These are phyloP conservation scores for Hesperia comma DNA, from an alignment of 2,888 invertebrate genomes.

Conservation along the genomic window DNA sequence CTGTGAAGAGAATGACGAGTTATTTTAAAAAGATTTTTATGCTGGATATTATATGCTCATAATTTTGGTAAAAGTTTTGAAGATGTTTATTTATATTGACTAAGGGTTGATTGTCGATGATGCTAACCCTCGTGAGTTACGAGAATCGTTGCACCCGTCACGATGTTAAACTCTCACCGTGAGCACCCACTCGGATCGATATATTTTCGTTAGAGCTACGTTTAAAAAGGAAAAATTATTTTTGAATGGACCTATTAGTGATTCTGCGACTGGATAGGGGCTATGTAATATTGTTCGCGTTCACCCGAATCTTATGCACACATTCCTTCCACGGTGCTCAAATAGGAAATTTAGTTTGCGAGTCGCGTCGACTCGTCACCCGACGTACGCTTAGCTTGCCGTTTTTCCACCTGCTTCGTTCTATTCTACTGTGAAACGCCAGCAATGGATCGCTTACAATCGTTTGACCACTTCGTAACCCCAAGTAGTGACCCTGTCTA, in stretches of 20 bases:
- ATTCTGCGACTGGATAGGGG: constrained; percentile 37
- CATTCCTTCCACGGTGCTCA: constrained; percentile 89
- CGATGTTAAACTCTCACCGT: constrained; percentile 25
- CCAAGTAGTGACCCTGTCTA: too few relatives aligned
- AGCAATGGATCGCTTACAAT: constrained; percentile 44
- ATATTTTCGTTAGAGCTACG: constrained; percentile 31
- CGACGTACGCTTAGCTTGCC: constrained; percentile 6
- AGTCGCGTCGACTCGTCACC: constrained; percentile 10
- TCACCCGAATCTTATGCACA: constrained; percentile 74
- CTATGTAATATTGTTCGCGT: constrained; percentile 51
- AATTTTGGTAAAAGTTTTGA: constrained; percentile 81
- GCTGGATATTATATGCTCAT: constrained; percentile 79
- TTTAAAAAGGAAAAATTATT: constrained; percentile 22
- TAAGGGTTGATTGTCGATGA: constrained; percentile 67
- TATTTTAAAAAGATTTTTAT: constrained; percentile 81
- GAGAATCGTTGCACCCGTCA: constrained; percentile 44
- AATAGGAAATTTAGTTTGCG: constrained; percentile 51
- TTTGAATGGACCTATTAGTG: constrained; percentile 23
- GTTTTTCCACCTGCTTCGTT: constrained; percentile 30
- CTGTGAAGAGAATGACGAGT: constrained; percentile 71
- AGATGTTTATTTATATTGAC: constrained; percentile 80
- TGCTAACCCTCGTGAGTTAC: constrained; percentile 63
- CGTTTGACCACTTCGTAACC: background rate
- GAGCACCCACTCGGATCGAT: constrained; percentile 10
- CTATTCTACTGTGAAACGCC: constrained; percentile 62